Conservation (phyloP, 1,140 invertebrate genomes). For the Leptinotarsa lineolata region DNA sequence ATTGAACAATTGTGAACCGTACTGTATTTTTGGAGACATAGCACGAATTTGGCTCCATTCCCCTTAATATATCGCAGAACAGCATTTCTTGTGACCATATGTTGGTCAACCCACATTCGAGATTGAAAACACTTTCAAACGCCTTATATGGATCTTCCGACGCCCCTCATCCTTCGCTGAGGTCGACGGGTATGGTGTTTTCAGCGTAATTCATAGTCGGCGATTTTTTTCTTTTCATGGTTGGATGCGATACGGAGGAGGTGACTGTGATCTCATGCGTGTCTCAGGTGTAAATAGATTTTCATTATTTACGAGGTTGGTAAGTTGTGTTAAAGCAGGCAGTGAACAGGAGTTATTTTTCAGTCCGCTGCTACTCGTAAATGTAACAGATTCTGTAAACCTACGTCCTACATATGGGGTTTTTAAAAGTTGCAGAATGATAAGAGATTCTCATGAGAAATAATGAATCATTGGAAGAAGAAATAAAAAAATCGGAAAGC, state of each 20-base stretch:
- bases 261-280: neutral
- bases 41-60: neutral
- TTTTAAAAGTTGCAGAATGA: too few species aligned
- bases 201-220: neutral
- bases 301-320: neutral
- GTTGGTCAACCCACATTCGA: conserved; percentile 42
- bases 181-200: conserved; percentile 24
- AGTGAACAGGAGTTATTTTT: too few species aligned
- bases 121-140: conserved; percentile 43
- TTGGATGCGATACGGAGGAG: neutral
- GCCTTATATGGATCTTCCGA: conserved; percentile 34
- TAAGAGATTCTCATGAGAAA: too few species aligned
- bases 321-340: too few species aligned
- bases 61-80: neutral
- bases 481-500: too few species aligned
- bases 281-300: neutral
- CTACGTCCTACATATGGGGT: too few species aligned
- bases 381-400: too few species aligned
- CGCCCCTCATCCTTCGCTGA: conserved; percentile 34
- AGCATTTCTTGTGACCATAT: conserved; percentile 33
- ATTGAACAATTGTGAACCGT: too few species aligned
- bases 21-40: neutral
- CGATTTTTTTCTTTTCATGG: neutral
- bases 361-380: too few species aligned
- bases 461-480: too few species aligned